Base-by-base conservation (phyloP, 1,140 invertebrate genomes). In the Chymomyza costata region DNA sequence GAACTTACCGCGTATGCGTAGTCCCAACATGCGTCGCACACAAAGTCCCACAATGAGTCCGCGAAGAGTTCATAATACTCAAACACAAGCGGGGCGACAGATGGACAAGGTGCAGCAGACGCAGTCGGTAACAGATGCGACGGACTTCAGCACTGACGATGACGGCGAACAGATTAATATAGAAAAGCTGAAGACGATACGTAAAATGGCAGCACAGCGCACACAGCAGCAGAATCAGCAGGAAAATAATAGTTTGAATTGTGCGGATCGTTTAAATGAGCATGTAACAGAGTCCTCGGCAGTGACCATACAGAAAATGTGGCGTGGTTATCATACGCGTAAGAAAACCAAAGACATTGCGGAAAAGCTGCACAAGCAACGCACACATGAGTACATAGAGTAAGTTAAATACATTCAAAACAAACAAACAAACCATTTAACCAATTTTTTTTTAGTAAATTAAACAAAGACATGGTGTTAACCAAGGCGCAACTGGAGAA, bases 371-470 rank as follows among this genome's bases (percentile, higher is more conserved):
- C 91, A 95, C 65, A 91, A 91, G 50, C 90, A 92, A 45, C 88
- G 94, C 65, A 92, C 93, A 6, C 91, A 95, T 70, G 92, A 95
- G 71, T 94, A 96, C 82, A 95, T 97, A 64, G 89, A 95, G 93
- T 94, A 87, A 90, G 90, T 48, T 11, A 25, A 10, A 6, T 6
- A 2, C 1, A 16, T 15, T 10, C 6, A 0, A 30, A 1, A 1
- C 3, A 16, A n/a, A n/a, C n/a, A n/a, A n/a, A n/a, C n/a, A n/a
- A n/a, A n/a, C n/a, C n/a, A n/a, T n/a, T n/a, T n/a, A n/a, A n/a
- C n/a, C n/a, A n/a, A n/a, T n/a, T n/a, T n/a, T n/a, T n/a, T 81
- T 86, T 28, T 61, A 94, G 93, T 63, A 90, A 93, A 87, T 78
- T 95, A 6, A 91, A 92, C 6, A 90, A 89, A 61, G 93, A 95